Percentiles rank a stretch among this genome's conserved stretches.
These are phyloP conservation scores for Hesperia comma DNA, from an alignment of 2,888 invertebrate genomes.

Conservation along the genomic window DNA sequence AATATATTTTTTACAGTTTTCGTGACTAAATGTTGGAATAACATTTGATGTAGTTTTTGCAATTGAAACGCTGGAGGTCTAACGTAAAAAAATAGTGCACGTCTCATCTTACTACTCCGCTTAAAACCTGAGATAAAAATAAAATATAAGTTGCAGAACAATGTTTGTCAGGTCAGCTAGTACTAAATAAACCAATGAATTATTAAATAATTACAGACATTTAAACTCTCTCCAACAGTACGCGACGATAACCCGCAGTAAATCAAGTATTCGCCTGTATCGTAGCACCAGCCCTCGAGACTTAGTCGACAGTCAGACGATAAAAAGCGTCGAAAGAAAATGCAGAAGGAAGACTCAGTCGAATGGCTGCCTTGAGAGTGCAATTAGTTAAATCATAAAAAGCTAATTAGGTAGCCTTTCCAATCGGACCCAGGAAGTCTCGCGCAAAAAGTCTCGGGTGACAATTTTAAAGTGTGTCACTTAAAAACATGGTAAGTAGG, in stretches of 20 bases:
- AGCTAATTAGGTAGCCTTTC: slow-evolving; percentile 70
- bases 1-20: too few species aligned
- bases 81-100: too few species aligned
- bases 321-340: slow-evolving; percentile 32
- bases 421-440: slow-evolving; percentile 72
- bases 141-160: too few species aligned
- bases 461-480: slow-evolving; percentile 24
- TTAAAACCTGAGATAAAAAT: too few species aligned
- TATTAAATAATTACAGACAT: too few species aligned
- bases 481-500: slow-evolving; percentile 13
- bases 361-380: slow-evolving; percentile 71
- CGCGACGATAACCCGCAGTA: background rate
- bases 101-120: too few species aligned
- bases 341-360: slow-evolving; percentile 70
- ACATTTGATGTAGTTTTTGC: too few species aligned
- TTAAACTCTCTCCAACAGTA: slow-evolving; percentile 1
- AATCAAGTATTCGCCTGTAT: slow-evolving; percentile 9
- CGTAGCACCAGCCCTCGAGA: background rate
- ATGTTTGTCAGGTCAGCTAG: too few species aligned
- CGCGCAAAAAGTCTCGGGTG: slow-evolving; percentile 51
- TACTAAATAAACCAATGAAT: too few species aligned
- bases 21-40: too few species aligned
- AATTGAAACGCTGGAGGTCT: too few species aligned
- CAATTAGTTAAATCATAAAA: slow-evolving; percentile 68
- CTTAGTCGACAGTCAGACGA: slow-evolving; percentile 7